Evolutionary conservation across 1,140 invertebrate genomes (phyloP).

Genomic region (Caenorhabditis briggsae): DNA sequence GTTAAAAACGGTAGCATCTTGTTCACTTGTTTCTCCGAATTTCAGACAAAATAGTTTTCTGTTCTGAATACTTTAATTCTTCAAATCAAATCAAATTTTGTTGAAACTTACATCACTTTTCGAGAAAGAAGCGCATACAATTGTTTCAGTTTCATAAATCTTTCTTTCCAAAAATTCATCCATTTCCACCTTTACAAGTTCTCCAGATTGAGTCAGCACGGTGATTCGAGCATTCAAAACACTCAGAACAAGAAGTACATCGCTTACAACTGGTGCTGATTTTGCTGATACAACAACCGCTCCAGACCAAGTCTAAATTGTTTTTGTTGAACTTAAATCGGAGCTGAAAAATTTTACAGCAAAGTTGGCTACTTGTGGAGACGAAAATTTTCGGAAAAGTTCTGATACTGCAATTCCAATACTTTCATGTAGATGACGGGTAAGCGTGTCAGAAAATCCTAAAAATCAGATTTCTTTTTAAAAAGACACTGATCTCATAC

Average conservation of each 20-base stretch:
- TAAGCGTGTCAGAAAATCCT: neutral
- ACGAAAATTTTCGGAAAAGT: constrained; percentile 58
- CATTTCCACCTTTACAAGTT: neutral
- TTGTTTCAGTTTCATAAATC: neutral
- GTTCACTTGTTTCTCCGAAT: constrained; percentile 26
- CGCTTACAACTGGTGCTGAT: constrained; percentile 13
- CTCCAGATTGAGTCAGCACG: neutral
- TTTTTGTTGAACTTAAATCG: neutral
- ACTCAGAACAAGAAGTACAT: constrained; percentile 32
- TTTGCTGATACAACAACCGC: constrained; percentile 44
- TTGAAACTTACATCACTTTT: neutral
- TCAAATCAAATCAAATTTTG: neutral
- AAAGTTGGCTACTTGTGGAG: constrained; percentile 57
- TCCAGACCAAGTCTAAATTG: constrained; percentile 63
- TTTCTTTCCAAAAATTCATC: neutral
- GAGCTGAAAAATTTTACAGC: neutral
- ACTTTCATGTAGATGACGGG: neutral
- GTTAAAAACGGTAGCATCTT: constrained; percentile 42
- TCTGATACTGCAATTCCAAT: neutral
- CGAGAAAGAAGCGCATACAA: neutral
- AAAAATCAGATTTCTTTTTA: neutral
- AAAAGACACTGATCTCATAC: neutral
- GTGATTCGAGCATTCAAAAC: constrained; percentile 10
- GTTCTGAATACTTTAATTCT: neutral
- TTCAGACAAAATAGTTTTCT: constrained; percentile 15